Evolutionary conservation across 2,888 invertebrate species (phyloP).

Genomic region (Patella depressa): DNA sequence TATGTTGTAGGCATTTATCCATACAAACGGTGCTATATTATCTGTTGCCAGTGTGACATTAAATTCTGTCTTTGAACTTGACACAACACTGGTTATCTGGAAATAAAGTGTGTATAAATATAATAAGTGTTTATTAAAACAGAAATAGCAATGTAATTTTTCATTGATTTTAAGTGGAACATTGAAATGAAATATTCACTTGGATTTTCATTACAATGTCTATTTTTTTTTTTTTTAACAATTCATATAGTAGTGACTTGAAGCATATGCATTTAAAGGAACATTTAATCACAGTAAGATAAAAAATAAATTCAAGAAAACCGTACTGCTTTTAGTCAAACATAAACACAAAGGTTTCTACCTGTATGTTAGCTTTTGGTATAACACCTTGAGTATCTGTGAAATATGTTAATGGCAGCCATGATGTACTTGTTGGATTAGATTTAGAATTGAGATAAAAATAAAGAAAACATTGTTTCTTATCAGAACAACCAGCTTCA

Average conservation of each 20-base stretch:
- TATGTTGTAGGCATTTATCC: constrained; percentile 63
- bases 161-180: too few species aligned
- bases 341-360: constrained; percentile 29
- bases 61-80: constrained; percentile 33
- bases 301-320: not conserved
- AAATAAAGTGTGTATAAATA: constrained; percentile 11
- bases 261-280: too few species aligned
- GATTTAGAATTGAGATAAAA: constrained; percentile 43
- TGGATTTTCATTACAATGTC: too few species aligned
- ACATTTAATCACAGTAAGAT: not conserved
- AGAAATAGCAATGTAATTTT: too few species aligned
- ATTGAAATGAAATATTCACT: too few species aligned
- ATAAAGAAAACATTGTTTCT: constrained; percentile 52
- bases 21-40: constrained; percentile 66
- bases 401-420: constrained; percentile 56
- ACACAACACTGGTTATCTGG: constrained; percentile 48
- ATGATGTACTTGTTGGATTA: constrained; percentile 44
- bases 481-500: constrained; percentile 46
- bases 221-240: too few species aligned
- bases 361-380: constrained; percentile 53
- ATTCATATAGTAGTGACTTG: not conserved
- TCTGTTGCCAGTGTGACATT: constrained; percentile 52
- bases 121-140: too few species aligned
- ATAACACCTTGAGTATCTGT: constrained; percentile 51
- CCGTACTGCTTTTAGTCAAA: not conserved